Percentiles rank a stretch among this genome's conserved stretches.
Evolutionary conservation across 92 coral and sea anemone species (phyloP).

Genomic region (Heliopora coerulea): DNA sequence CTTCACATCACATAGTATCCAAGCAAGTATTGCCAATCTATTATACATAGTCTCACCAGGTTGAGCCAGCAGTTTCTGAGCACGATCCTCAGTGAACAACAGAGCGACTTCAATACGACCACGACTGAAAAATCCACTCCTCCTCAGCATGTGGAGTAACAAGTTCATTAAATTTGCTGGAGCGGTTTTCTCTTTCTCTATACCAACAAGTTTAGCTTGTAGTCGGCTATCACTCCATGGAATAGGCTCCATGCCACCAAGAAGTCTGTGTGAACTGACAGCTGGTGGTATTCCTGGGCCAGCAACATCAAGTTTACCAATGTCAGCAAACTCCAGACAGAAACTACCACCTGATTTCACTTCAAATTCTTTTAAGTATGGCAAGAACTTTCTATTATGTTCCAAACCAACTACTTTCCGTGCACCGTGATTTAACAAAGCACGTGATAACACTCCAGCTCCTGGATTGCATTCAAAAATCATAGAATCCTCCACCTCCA

Average conservation of each 20-base stretch:
- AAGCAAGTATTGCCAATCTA: constrained; percentile 75
- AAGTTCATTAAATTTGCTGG: constrained; percentile 74
- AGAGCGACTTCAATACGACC: constrained; percentile 85
- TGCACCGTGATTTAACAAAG: constrained; percentile 81
- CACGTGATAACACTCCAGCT: constrained; percentile 72
- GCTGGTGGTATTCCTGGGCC: constrained; percentile 74
- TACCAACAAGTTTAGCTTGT: constrained; percentile 85
- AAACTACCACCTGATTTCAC: constrained; percentile 46
- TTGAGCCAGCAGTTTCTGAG: constrained; percentile 73
- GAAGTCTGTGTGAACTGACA: constrained; percentile 71
- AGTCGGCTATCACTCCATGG: constrained; percentile 66
- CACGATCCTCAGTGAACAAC: constrained; percentile 79
- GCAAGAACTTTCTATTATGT: constrained; percentile 76
- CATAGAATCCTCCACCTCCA: constrained; percentile 56
- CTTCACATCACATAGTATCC: constrained; percentile 73
- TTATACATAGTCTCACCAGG: constrained; percentile 79
- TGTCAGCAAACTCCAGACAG: constrained; percentile 67
- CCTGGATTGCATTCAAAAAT: constrained; percentile 82
- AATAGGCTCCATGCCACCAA: constrained; percentile 47
- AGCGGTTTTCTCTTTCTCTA: constrained; percentile 62
- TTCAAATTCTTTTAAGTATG: constrained; percentile 57
- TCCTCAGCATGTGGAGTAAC: constrained; percentile 60
- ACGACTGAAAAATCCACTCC: constrained; percentile 75
- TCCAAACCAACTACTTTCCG: constrained; percentile 76
- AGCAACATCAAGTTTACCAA: constrained; percentile 89